Conservation (phyloP, 1,140 invertebrate species). For the Polypedilum vanderplanki region DNA sequence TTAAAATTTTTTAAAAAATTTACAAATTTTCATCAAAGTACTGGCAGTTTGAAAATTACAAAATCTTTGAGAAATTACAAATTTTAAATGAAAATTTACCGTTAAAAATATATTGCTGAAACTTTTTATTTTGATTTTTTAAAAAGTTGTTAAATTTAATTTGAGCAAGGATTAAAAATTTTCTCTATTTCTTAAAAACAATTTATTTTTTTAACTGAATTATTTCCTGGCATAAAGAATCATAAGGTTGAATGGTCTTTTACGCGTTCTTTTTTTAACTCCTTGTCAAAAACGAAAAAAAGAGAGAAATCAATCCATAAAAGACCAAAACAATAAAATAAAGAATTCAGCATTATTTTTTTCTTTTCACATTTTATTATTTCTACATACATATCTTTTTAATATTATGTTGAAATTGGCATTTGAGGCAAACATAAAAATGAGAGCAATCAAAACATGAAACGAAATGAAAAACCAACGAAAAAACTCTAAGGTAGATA, state of each 20-base stretch:
- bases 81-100: too few species aligned
- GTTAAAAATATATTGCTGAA: too few species aligned
- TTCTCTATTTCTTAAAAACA: too few species aligned
- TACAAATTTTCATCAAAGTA: too few species aligned
- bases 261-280: too few species aligned
- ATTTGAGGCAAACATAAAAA: slow-evolving; percentile 13
- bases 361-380: background rate
- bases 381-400: background rate
- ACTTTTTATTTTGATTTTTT: too few species aligned
- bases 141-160: too few species aligned
- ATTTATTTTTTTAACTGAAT: background rate
- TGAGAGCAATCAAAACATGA: background rate
- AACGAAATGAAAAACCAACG: background rate
- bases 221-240: background rate
- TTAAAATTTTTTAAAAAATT: too few species aligned
- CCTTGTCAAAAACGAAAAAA: too few species aligned
- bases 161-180: too few species aligned
- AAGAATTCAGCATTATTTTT: background rate
- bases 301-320: slow-evolving; percentile 7
- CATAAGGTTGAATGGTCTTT: background rate
- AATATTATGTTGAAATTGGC: slow-evolving; percentile 18
- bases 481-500: background rate
- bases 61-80: too few species aligned
- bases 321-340: slow-evolving; percentile 19
- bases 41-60: too few species aligned